These are phyloP conservation scores for Neuroterus valhalla DNA, from an alignment of 1,140 invertebrate genomes.

Conservation along the genomic window DNA sequence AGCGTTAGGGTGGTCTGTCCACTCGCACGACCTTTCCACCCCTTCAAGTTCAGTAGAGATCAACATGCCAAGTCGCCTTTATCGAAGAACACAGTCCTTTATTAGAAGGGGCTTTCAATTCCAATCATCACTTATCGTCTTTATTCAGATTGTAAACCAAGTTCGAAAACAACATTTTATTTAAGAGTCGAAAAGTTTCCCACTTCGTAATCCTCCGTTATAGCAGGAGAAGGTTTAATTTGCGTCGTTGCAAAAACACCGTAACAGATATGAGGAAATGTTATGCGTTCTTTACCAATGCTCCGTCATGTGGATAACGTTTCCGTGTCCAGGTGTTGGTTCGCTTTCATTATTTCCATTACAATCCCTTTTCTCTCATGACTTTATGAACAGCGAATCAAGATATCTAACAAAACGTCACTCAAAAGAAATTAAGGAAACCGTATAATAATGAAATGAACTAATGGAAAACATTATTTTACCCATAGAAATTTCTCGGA, in stretches of 20 bases:
- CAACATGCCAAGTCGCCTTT: slow-evolving; percentile 1
- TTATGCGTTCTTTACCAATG: background rate
- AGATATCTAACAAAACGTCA: too few species aligned
- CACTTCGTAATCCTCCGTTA: background rate
- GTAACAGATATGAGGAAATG: slow-evolving; percentile 1
- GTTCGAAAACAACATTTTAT: background rate
- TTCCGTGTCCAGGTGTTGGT: background rate
- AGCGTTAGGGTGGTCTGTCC: slow-evolving; percentile 3
- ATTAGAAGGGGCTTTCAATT: background rate
- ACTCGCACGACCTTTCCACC: slow-evolving; percentile 21
- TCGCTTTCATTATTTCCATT: background rate
- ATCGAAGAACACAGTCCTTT: background rate
- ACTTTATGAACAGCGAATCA: too few species aligned
- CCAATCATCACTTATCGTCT: too few species aligned
- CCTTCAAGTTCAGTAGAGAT: slow-evolving; percentile 1
- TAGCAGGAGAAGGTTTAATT: too few species aligned
- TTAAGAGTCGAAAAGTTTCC: background rate
- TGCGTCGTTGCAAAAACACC: background rate
- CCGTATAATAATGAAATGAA: too few species aligned
- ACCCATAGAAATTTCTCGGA: too few species aligned
- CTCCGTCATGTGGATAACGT: slow-evolving; percentile 6
- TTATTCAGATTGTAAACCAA: too few species aligned
- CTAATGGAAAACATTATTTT: too few species aligned
- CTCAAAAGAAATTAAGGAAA: too few species aligned
- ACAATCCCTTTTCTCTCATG: too few species aligned